Base-by-base conservation (phyloP, 53 echinoderm and acorn worm genomes). In the Echinometra lucunter region DNA sequence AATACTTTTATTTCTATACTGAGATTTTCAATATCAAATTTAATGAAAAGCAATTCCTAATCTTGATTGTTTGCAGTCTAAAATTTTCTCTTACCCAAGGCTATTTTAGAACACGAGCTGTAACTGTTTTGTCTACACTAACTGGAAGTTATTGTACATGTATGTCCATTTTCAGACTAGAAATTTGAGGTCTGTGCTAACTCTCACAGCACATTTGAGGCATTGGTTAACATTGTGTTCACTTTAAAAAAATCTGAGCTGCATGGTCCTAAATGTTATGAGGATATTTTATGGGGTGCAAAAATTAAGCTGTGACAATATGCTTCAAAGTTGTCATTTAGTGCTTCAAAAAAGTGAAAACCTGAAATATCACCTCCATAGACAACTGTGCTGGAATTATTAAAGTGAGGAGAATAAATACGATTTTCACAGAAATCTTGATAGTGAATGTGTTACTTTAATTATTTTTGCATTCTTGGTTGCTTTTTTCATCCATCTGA, bases 261-360 rank as follows among this genome's bases (percentile, higher is more conserved):
- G 81, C 81, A 81, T 81, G 44, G 81, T 81, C 88, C 88, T 88
- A 88, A 88, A 88, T 88, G 88, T 53, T 88, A 88, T 88, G 88
- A 88, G 82, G 82, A 81, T 88, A 88, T 45, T 88, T 88, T 42
- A 88, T 88, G 88, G 88, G 88, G 45, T 88, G 88, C 88, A 88
- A 88, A 88, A 88, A 88, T 88, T 88, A 88, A 88, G 53, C 88
- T 88, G 88, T 88, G 88, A 88, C 88, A 88, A 88, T 88, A 88
- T 88, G 88, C 88, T 88, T 88, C 88, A 88, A 88, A 88, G 88
- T 88, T 88, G 45, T 88, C 88, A 88, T 88, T 47, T 88, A 88
- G 88, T 88, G 88, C 88, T 88, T 88, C 53, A 88, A 88, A 88
- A 88, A 88, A 88, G 88, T 88, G 88, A 88, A 88, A 88, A 88